Evolutionary conservation across 2,888 invertebrate genomes (phyloP).

Genomic region (Polylopha cassiicola): DNA sequence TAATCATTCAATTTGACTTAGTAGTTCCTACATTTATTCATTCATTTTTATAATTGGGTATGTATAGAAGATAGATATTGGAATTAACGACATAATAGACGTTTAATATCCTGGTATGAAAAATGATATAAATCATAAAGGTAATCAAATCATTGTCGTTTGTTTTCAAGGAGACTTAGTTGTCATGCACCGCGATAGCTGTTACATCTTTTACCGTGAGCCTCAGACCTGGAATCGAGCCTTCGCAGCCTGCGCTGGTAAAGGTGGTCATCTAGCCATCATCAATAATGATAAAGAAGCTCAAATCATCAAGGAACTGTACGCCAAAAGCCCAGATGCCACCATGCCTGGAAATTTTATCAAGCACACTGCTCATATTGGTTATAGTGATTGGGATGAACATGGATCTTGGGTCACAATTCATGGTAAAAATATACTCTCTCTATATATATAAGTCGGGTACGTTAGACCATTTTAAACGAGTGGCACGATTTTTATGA

Average conservation of each 20-base stretch:
- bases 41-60: no score
- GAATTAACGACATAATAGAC: no score
- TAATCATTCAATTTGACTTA: no score
- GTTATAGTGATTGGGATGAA: slow-evolving; percentile 33
- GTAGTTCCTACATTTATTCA: no score
- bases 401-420: slow-evolving; percentile 32
- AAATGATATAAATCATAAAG: no score
- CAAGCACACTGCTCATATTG: slow-evolving; percentile 28
- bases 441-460: background rate
- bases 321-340: slow-evolving; percentile 15
- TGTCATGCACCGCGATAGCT: no score
- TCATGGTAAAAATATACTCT: slow-evolving; percentile 29
- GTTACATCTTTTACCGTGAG: slow-evolving; percentile 32
- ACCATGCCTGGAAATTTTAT: slow-evolving; percentile 17
- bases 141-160: no score
- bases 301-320: slow-evolving; percentile 28
- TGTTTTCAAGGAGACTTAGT: no score
- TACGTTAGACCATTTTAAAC: background rate
- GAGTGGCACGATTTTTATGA: background rate
- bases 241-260: slow-evolving; percentile 28
- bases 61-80: no score
- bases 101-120: no score
- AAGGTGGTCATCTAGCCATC: slow-evolving; percentile 32
- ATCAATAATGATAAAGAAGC: slow-evolving; percentile 32
- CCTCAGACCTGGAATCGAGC: slow-evolving; percentile 28